Evolutionary conservation across 1,140 invertebrate species (phyloP), one percentile per base, ranked within the genome.

Genomic region (Drosophila simulans): DNA sequence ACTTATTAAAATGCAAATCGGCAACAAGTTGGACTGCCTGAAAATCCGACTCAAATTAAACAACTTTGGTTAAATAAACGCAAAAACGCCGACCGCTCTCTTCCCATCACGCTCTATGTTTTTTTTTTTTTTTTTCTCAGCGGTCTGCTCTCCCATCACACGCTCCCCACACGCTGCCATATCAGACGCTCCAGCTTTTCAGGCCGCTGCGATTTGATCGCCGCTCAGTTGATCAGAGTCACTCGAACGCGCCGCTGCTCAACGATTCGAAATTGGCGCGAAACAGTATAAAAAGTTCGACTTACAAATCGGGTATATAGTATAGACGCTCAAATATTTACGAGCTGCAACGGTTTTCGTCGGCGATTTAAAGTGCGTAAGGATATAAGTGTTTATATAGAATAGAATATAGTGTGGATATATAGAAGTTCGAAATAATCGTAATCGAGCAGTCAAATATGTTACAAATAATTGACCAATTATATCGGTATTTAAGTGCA

Each of bases 181-280:
- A 12, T 11, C 37, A 54, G 54, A 17, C 34, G 40, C 73, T 78
- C 57, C 53, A 68, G 72, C 68, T 65, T 52, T 66, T 62, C 74
- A 54, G 60, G 60, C 63, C 59, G 74, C 78, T 63, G 66, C 64
- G 52, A 63, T 77, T 79, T 75, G 78, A 89, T 83, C 71, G 76
- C 64, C 76, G 83, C 90, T 91, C 83, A 91, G 90, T 91, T 81
- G 90, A 91, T 91, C 80, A 72, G 71, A 85, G 88, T 80, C 80
- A 70, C 76, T 91, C 76, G 75, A 82, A 84, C 77, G 83, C 58
- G 54, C 70, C 69, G 90, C 65, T 75, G 70, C 77, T 78, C 69
- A 65, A 15, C 53, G 58, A 88, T 49, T 75, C 70, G 15, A 27
- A 71, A 75, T 65, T 77, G 53, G 68, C 73, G 64, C 66, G 81